Evolutionary conservation across 1,140 invertebrate genomes (phyloP), one percentile per base, ranked within the genome.

Genomic region (Zaprionus africanus): DNA sequence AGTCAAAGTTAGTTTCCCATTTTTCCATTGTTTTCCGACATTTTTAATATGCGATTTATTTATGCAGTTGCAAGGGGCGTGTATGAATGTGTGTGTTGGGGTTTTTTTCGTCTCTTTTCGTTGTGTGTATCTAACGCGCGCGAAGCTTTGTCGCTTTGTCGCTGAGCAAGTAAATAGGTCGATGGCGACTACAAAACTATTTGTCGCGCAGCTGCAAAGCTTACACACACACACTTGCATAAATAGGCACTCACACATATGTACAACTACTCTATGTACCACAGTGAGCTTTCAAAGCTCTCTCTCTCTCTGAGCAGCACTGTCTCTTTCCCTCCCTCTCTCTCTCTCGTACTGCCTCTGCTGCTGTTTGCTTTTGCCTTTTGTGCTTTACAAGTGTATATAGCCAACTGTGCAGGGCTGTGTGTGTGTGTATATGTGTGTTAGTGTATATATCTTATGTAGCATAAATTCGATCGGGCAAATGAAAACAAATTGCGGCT

Each of bases 141-240:
- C 53, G 38, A 53, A 54, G 63, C 62, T 41, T 61, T 43, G 34
- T 24, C 24, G 61, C 69, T 51, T 12, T 58, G 62, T 28, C 38
- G 66, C 66, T 58, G 17, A 28, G 31, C 13, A 31, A 56, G 72
- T 67, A 77, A 77, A 73, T 77, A 77, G 75, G 75, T 77, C 75
- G 75, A 43, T 56, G 51, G 67, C 67, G 46, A 34, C 73, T 53
- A 76, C 73, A 76, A 71, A 66, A 76, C 60, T 69, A 71, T 76
- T 72, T 72, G 74, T 81, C 49, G 81, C 78, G 56, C 36, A 58
- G 71, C 51, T 22, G 66, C 75, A 79, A 56, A 81, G 68, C 71
- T 56, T 38, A 53, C 46, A 46, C 22, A 51, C 28, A 38, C 4
- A 46, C 9, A 49, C 22, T 22, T 22, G 22, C 22, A 22, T 2